These are phyloP conservation scores for Edolisoma coerulescens DNA, from an alignment of 2,113 vertebrate species.

Conservation along the genomic window DNA sequence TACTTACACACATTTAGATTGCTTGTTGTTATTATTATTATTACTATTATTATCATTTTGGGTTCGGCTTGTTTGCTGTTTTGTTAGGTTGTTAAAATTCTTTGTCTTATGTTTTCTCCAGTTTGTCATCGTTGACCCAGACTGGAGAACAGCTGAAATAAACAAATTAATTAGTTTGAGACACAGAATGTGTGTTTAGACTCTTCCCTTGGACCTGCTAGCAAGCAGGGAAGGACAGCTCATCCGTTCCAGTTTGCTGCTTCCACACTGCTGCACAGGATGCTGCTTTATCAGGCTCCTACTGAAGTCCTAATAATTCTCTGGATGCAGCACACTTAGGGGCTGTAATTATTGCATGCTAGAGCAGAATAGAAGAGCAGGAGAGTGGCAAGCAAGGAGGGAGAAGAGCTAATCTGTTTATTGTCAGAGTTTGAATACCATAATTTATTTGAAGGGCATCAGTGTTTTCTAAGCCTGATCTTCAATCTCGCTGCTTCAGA, in stretches of 20 bases:
- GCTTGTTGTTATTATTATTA: neutral
- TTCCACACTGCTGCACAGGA: neutral
- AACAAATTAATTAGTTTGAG: slow-evolving; percentile 34
- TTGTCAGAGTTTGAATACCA: neutral
- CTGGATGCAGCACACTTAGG: neutral
- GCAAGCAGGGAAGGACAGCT: slow-evolving; percentile 10
- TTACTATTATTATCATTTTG: neutral
- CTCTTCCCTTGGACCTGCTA: slow-evolving; percentile 11
- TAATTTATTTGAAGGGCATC: neutral
- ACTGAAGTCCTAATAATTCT: neutral
- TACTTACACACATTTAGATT: neutral
- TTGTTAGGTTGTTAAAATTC: slow-evolving; percentile 21
- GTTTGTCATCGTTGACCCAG: slow-evolving; percentile 8
- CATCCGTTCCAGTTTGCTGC: slow-evolving; percentile 20
- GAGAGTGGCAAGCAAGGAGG: neutral
- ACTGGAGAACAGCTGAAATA: slow-evolving; percentile 2
- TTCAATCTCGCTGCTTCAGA: neutral
- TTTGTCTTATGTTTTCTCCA: neutral
- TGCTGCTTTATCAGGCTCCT: neutral
- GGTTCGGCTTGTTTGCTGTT: neutral
- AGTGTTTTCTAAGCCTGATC: neutral
- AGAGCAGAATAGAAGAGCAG: neutral
- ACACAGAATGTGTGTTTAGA: neutral
- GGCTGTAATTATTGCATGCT: neutral
- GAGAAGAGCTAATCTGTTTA: neutral